Percentiles rank a stretch among this genome's conserved stretches.
These are phyloP conservation scores for Dasysyrphus albostriatus DNA, from an alignment of 2,888 invertebrate species.

Conservation along the genomic window DNA sequence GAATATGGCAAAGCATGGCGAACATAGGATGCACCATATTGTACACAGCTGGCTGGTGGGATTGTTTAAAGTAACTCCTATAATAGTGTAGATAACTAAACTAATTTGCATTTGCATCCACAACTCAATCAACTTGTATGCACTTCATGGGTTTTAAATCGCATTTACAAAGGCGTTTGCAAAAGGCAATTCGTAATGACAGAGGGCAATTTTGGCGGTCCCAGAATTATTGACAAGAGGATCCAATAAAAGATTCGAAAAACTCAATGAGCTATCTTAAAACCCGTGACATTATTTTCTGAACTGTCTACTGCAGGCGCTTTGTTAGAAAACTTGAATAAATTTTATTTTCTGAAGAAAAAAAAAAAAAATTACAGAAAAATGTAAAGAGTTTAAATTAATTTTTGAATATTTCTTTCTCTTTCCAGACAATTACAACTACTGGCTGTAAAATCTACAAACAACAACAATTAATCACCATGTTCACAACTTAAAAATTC, in stretches of 20 bases:
- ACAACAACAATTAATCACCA: neutral
- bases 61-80: neutral
- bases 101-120: constrained; percentile 24
- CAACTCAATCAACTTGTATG: constrained; percentile 26
- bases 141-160: constrained; percentile 1
- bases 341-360: too few relatives aligned
- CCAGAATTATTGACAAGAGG: neutral
- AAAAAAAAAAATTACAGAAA: neutral
- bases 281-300: too few relatives aligned
- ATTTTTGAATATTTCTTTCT: neutral
- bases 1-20: constrained; percentile 11
- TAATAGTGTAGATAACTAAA: neutral
- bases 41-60: neutral
- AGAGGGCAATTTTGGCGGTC: neutral
- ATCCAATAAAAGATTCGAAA: too few relatives aligned
- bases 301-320: too few relatives aligned
- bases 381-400: neutral
- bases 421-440: constrained; percentile 38
- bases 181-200: neutral
- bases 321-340: too few relatives aligned
- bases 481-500: constrained; percentile 38
- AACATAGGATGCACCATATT: constrained; percentile 16
- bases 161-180: neutral
- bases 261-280: too few relatives aligned
- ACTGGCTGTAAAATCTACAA: constrained; percentile 28